phyloP scores from a whole-genome alignment of 1,140 invertebrate genomes.

The Wasmannia auropunctata region DNA sequence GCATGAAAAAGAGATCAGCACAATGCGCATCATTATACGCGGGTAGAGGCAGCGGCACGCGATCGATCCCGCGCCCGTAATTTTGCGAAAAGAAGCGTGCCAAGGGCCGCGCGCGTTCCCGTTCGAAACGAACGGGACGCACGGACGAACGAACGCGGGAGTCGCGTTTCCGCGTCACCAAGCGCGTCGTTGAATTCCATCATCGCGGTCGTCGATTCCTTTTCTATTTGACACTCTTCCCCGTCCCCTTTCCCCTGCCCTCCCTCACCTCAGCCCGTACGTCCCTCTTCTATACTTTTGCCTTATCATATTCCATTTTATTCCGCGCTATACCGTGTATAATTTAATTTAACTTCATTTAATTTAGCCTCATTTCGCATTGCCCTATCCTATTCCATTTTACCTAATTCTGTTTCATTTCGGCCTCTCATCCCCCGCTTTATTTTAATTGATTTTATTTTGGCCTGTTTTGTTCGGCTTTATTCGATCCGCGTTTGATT shows the following conservation, averaged over 20 bases:
- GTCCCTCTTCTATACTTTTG: not conserved
- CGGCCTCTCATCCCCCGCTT: not conserved
- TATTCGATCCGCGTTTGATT: slow-evolving; percentile 21
- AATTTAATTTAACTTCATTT: slow-evolving; percentile 37
- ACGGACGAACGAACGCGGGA: not conserved
- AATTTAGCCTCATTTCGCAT: slow-evolving; percentile 2
- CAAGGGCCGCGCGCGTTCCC: slow-evolving; percentile 45
- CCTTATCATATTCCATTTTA: not conserved
- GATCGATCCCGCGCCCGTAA: slow-evolving; percentile 45
- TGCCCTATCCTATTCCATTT: not conserved
- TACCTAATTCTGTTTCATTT: slow-evolving; percentile 31
- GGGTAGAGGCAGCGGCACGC: not conserved
- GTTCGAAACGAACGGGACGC: not conserved
- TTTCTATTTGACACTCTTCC: not conserved
- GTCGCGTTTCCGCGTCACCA: not conserved
- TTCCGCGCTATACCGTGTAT: slow-evolving; percentile 11
- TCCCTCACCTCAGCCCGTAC: too few relatives aligned
- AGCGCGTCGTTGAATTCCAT: not conserved
- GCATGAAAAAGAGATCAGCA: slow-evolving; percentile 58
- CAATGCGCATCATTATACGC: slow-evolving; percentile 57
- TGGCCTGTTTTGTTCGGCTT: slow-evolving; percentile 15
- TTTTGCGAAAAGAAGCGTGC: slow-evolving; percentile 56
- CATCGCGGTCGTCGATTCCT: not conserved
- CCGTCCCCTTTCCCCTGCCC: not conserved
- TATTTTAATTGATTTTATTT: slow-evolving; percentile 35